A percentile compares a stretch with the other conserved stretches of the same genome.
Evolutionary conservation across 2,113 vertebrate species (phyloP).

Genomic region (Cyphomyrus plagiostoma): DNA sequence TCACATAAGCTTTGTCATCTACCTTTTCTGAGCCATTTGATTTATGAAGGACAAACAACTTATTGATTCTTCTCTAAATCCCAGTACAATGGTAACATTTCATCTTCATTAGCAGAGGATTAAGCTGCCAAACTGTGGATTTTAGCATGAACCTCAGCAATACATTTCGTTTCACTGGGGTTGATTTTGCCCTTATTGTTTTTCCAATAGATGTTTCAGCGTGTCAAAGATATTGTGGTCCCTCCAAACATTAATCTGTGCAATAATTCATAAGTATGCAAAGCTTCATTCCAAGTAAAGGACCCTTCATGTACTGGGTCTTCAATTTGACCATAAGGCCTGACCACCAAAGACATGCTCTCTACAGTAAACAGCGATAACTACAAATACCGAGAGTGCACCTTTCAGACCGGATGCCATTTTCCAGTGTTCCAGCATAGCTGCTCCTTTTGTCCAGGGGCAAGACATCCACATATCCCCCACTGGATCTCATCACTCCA

Average conservation of each 20-base stretch:
- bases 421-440: conserved; percentile 75
- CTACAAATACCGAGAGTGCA: conserved; percentile 37
- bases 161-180: background rate
- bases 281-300: background rate
- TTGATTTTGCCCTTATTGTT: background rate
- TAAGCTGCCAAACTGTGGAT: background rate
- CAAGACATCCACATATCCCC: conserved; percentile 83
- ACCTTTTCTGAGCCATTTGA: background rate
- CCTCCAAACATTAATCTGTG: conserved; percentile 35
- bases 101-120: background rate
- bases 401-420: conserved; percentile 90
- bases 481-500: conserved; percentile 65
- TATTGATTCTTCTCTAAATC: background rate
- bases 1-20: conserved; percentile 10
- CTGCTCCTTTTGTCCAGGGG: conserved; percentile 80
- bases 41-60: background rate
- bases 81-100: background rate
- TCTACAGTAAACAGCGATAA: conserved; percentile 20
- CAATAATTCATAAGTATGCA: background rate
- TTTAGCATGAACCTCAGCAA: background rate
- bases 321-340: background rate
- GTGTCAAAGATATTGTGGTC: conserved; percentile 57
- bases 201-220: conserved; percentile 25
- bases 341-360: background rate
- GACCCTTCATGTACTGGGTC: too few species aligned